Conservation (phyloP, 2,888 invertebrate genomes). For the Tricholauxania praeusta region DNA sequence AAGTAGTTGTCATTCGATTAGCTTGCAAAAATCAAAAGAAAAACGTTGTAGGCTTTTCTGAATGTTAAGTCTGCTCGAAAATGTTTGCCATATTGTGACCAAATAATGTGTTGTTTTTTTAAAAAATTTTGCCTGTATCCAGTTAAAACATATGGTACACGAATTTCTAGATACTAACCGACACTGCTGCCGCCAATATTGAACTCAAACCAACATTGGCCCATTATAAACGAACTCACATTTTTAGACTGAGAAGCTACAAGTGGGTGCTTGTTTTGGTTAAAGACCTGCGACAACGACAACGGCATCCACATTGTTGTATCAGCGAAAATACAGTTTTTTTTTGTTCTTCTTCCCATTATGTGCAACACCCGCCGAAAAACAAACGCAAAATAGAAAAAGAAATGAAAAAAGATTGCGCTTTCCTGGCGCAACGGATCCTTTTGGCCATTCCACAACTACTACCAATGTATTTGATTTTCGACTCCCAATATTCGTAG, state of each 20-base stretch:
- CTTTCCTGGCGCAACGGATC: background rate
- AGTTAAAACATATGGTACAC: no score
- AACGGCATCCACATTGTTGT: background rate
- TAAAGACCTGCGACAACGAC: constrained; percentile 12
- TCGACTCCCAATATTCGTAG: constrained; percentile 34
- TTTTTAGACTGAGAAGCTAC: constrained; percentile 27
- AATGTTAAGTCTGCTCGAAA: no score
- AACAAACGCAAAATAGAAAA: constrained; percentile 55
- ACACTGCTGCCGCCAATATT: no score
- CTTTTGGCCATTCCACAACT: background rate
- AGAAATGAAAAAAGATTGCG: constrained; percentile 35
- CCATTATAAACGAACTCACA: background rate
- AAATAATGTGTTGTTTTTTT: no score
- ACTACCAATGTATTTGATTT: constrained; percentile 20
- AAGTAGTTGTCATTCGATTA: no score
- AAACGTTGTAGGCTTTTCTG: no score
- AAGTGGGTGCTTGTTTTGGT: constrained; percentile 36
- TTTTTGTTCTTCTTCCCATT: background rate
- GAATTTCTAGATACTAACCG: no score
- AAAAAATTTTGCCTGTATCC: no score
- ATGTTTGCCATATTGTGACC: no score
- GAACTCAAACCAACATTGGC: constrained; percentile 8
- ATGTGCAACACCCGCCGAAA: constrained; percentile 51
- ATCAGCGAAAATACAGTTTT: background rate
- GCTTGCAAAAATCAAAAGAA: no score